Base-by-base conservation (phyloP, 2,888 invertebrate species). In the Byasa hedistus region DNA sequence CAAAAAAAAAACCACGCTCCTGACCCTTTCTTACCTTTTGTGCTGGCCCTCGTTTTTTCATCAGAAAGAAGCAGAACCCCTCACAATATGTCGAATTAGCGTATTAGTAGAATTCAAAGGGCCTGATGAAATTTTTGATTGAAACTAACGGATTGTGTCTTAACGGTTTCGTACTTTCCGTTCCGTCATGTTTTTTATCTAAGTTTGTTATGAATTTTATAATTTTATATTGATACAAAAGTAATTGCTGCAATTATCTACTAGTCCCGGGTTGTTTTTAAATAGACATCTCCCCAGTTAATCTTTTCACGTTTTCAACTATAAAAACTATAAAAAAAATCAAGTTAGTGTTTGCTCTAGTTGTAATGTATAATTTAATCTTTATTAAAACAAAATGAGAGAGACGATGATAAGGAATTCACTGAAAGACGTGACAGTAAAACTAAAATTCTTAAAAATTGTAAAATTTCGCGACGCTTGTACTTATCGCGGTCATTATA, bases 21-120 rank as follows among this genome's bases (percentile, higher is more conserved):
- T 91, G 91, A 91, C 91, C 91, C 91, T 91, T 91, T 91, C 91
- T 89, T 91, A 84, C 89, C 88, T 89, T 82, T 85, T 84, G 79
- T 85, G 81, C 86, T 86, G 79, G 87, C 87, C 90, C 88, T 82
- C 80, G 82, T 84, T 89, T 91, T 82, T 80, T 76, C 19, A 59
- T 61, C 32, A 75, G 64, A 77, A 79, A 77, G 76, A 76, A 76
- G 71, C 73, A 79, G 80, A 82, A 57, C 84, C 91, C 89, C 87
- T 86, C 82, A 85, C 90, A 91, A 89, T 89, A 90, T 89, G 85
- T 87, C 85, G 87, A 87, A 91, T 90, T 91, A 90, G 84, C 87
- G 90, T 90, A 91, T 91, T 91, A 91, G 89, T 85, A 78, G 80
- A 89, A 85, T 89, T 90, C 84, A 85, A 89, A 84, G 83, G 89